Evolutionary conservation across 1,140 invertebrate genomes (phyloP).

Genomic region (Helicoverpa zea): DNA sequence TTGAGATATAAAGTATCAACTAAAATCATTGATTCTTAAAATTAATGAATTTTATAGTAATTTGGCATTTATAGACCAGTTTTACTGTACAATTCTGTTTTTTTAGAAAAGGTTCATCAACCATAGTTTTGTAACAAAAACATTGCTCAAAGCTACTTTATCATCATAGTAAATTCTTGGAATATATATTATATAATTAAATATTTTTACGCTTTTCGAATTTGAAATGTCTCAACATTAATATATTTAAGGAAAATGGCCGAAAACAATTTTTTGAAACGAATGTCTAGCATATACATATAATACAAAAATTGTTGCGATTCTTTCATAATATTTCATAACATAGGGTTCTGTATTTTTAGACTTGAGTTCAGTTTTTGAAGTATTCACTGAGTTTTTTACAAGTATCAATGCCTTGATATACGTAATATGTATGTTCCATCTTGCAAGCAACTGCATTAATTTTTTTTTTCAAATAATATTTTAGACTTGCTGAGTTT

Average conservation of each 20-base stretch:
- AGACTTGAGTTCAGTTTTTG: no score
- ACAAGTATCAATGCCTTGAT: no score
- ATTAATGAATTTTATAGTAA: background rate
- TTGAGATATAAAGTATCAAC: constrained; percentile 9
- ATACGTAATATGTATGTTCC: no score
- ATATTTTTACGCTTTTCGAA: background rate
- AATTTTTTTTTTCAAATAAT: background rate
- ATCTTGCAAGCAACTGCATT: background rate
- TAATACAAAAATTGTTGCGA: background rate
- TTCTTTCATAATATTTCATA: background rate
- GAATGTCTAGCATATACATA: constrained; percentile 12
- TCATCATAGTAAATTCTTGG: constrained; percentile 4
- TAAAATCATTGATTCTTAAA: constrained; percentile 5
- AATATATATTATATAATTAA: constrained; percentile 13
- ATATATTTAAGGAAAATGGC: constrained; percentile 11
- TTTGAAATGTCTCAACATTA: background rate
- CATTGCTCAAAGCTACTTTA: constrained; percentile 22
- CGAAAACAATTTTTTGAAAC: background rate
- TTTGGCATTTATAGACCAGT: constrained; percentile 7
- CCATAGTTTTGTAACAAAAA: constrained; percentile 3
- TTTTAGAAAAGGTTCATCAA: background rate
- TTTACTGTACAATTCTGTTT: background rate
- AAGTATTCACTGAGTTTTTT: no score
- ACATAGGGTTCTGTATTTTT: no score
- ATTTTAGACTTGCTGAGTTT: no score